phyloP scores from a whole-genome alignment of 2,113 vertebrate genomes.

The Bostrychus sinensis region DNA sequence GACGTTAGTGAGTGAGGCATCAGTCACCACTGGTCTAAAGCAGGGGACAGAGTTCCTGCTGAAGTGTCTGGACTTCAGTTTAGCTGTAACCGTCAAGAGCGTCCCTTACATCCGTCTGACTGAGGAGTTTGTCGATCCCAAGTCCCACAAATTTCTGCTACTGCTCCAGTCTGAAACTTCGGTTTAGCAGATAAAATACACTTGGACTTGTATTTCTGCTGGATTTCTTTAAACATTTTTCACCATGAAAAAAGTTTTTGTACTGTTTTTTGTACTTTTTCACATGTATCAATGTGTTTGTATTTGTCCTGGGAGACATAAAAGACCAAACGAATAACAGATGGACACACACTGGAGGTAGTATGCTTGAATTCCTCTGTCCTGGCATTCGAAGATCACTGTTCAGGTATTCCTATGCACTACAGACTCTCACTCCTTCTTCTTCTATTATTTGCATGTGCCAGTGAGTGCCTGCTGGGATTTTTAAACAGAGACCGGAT shows the following conservation, averaged over 20 bases:
- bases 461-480: slow-evolving; percentile 43
- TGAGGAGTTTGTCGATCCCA: slow-evolving; percentile 93
- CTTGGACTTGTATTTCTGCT: slow-evolving; percentile 36
- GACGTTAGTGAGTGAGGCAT: slow-evolving; percentile 94
- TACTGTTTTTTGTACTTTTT: slow-evolving; percentile 67
- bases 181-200: slow-evolving; percentile 43
- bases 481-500: slow-evolving; percentile 5
- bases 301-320: slow-evolving; percentile 31
- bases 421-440: slow-evolving; percentile 35
- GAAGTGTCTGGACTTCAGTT: slow-evolving; percentile 91
- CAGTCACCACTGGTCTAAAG: slow-evolving; percentile 88
- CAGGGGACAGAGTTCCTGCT: slow-evolving; percentile 89
- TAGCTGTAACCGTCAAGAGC: slow-evolving; percentile 88
- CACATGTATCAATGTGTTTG: slow-evolving; percentile 30
- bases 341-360: slow-evolving; percentile 19
- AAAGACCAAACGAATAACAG: slow-evolving; percentile 3
- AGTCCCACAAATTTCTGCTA: slow-evolving; percentile 96
- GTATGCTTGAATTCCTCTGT: slow-evolving; percentile 42
- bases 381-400: slow-evolving; percentile 46
- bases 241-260: slow-evolving; percentile 44
- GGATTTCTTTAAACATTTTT: slow-evolving; percentile 28
- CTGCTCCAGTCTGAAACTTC: slow-evolving; percentile 88
- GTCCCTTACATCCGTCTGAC: slow-evolving; percentile 93
- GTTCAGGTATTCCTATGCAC: slow-evolving; percentile 67
- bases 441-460: slow-evolving; percentile 50